Conservation (phyloP, 2,113 vertebrate genomes). For the Campylomormyrus tamandua region DNA sequence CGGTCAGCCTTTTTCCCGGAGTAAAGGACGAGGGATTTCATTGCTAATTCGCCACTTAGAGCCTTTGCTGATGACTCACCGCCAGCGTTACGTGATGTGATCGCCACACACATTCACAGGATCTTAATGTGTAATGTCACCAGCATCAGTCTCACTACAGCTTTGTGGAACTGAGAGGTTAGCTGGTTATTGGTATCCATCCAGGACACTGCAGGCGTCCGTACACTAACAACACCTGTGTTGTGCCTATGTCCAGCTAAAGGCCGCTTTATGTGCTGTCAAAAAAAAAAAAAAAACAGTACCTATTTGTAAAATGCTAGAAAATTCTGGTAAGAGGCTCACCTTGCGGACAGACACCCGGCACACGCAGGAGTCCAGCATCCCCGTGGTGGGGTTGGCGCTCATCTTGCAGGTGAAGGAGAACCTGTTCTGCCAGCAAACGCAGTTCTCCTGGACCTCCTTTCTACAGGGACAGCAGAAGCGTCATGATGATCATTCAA, state of each 20-base stretch:
- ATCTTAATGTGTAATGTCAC: not conserved
- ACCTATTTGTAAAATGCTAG: not conserved
- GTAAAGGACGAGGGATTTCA: not conserved
- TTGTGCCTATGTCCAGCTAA: not conserved
- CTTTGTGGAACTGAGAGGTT: not conserved
- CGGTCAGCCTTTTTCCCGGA: not conserved
- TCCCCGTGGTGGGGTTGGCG: constrained; percentile 86
- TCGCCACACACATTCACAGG: not conserved
- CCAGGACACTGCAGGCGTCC: not conserved
- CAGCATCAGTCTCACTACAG: not conserved
- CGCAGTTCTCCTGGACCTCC: constrained; percentile 93
- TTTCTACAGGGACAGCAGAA: constrained; percentile 54
- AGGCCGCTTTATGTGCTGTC: not conserved
- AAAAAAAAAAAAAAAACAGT: not conserved
- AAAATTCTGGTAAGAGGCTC: constrained; percentile 24
- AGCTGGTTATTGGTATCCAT: not conserved
- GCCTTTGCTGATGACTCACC: not conserved
- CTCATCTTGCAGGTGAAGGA: constrained; percentile 96
- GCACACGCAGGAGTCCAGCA: constrained; percentile 90
- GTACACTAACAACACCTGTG: not conserved
- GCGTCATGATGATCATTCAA: not conserved
- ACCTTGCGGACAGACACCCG: constrained; percentile 95
- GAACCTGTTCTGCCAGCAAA: constrained; percentile 91
- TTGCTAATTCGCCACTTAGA: not conserved
- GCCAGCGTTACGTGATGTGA: not conserved